phyloP scores from a whole-genome alignment of 2,888 invertebrate species.

The Zelleria hepariella region DNA sequence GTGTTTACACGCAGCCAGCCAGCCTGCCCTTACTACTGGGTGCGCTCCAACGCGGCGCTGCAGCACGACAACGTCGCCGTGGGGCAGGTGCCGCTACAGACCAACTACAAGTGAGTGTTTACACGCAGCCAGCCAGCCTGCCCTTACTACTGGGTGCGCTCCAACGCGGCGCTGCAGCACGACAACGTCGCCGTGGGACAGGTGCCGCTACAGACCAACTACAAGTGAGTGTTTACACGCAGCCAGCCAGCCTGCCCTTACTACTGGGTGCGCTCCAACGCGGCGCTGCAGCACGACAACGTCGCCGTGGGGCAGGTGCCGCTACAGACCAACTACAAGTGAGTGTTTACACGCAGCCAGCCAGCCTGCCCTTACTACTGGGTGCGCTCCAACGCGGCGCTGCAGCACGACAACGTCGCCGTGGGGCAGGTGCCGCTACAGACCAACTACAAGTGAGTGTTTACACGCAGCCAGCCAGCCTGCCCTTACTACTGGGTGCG shows the following conservation, averaged over 20 bases:
- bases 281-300: constrained; percentile 73
- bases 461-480: background rate
- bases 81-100: constrained; percentile 83
- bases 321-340: constrained; percentile 88
- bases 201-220: constrained; percentile 85
- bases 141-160: background rate
- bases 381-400: background rate
- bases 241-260: background rate
- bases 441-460: constrained; percentile 84
- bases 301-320: constrained; percentile 88
- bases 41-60: constrained; percentile 79
- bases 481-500: background rate
- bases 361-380: background rate
- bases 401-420: constrained; percentile 82
- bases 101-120: constrained; percentile 82
- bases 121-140: background rate
- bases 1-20: background rate
- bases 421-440: constrained; percentile 86
- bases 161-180: background rate
- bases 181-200: constrained; percentile 92
- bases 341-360: constrained; percentile 34
- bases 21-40: constrained; percentile 77
- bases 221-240: constrained; percentile 73
- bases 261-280: background rate
- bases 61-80: constrained; percentile 93